These are phyloP conservation scores for Drosophila neocordata DNA, from an alignment of 1,140 invertebrate genomes.

Conservation along the genomic window DNA sequence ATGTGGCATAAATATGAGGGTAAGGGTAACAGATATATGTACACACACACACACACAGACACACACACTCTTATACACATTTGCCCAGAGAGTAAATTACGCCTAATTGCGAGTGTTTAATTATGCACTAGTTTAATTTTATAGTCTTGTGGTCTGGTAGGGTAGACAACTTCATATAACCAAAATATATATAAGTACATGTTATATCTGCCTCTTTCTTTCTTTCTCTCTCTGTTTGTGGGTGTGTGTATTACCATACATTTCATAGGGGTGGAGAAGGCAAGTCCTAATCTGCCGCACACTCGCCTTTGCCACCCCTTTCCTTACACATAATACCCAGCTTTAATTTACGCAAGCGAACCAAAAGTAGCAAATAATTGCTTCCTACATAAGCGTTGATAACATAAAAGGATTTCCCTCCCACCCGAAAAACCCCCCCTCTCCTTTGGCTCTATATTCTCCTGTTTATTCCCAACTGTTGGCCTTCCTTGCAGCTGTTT, in stretches of 20 bases:
- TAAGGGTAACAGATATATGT: slow-evolving; percentile 7
- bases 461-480: not conserved
- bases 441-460: no score
- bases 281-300: slow-evolving; percentile 33
- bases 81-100: slow-evolving; percentile 77
- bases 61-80: not conserved
- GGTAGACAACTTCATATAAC: slow-evolving; percentile 20
- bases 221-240: not conserved
- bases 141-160: slow-evolving; percentile 73
- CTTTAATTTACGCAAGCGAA: slow-evolving; percentile 74
- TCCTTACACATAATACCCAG: slow-evolving; percentile 55
- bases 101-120: slow-evolving; percentile 82
- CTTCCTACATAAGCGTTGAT: slow-evolving; percentile 62
- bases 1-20: slow-evolving; percentile 77
- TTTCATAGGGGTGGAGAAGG: slow-evolving; percentile 30
- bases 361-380: slow-evolving; percentile 79
- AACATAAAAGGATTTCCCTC: slow-evolving; percentile 73
- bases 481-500: not conserved
- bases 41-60: slow-evolving; percentile 21
- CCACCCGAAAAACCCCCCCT: not conserved
- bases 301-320: slow-evolving; percentile 5
- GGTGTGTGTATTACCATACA: slow-evolving; percentile 54
- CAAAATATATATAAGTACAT: slow-evolving; percentile 42
- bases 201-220: no score
- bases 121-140: slow-evolving; percentile 82